Conservation (phyloP, 2,113 vertebrate species). For the Octodon degus region DNA sequence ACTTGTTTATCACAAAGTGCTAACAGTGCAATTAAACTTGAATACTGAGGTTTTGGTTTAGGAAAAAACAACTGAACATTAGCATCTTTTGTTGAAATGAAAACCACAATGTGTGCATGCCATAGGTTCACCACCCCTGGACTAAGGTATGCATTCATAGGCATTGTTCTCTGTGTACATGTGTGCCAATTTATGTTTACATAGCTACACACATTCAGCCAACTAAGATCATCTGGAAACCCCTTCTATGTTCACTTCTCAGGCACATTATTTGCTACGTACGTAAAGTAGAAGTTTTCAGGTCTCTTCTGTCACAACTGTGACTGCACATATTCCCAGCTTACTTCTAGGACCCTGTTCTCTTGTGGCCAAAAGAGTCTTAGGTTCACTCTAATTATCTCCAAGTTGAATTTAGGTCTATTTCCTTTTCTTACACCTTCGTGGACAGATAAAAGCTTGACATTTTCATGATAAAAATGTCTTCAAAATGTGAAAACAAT, state of each 20-base stretch:
- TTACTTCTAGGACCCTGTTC: neutral
- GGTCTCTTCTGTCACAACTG: neutral
- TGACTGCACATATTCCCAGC: neutral
- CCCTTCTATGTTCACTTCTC: neutral
- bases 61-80: neutral
- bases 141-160: neutral
- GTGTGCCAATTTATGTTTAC: neutral
- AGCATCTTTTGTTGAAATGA: neutral
- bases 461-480: slow-evolving; percentile 74
- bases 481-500: slow-evolving; percentile 71
- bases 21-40: neutral
- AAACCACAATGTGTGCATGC: neutral
- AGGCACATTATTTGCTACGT: neutral
- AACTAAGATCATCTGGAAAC: neutral
- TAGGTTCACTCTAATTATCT: slow-evolving; percentile 63
- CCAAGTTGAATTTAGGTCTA: slow-evolving; percentile 65
- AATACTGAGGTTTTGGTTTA: neutral
- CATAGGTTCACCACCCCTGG: neutral
- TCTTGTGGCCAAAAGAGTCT: neutral
- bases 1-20: neutral
- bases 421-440: slow-evolving; percentile 62
- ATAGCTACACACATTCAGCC: neutral
- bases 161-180: neutral
- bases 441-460: slow-evolving; percentile 70
- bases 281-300: neutral